A percentile compares a stretch with the other conserved stretches of the same genome.
These are phyloP conservation scores for Parauchenoglanis ngamensis DNA, from an alignment of 2,797 vertebrate genomes.

Conservation along the genomic window DNA sequence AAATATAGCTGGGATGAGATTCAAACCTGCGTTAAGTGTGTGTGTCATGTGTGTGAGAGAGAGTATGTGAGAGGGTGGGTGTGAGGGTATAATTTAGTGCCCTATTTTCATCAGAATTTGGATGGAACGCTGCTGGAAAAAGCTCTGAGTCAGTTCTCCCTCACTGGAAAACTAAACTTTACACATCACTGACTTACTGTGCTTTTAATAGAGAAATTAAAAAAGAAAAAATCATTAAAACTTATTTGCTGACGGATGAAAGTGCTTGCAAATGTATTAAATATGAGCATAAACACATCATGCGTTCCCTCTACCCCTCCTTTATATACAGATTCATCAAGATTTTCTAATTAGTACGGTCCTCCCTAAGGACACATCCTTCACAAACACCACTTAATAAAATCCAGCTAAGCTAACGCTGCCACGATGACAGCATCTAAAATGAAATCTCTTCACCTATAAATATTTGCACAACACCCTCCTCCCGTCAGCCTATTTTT, in stretches of 20 bases:
- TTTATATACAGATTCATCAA: slow-evolving; percentile 22
- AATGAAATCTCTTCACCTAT: slow-evolving; percentile 45
- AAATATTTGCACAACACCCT: slow-evolving; percentile 43
- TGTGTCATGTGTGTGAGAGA: slow-evolving; percentile 1
- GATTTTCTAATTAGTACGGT: slow-evolving; percentile 13
- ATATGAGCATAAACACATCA: slow-evolving; percentile 19
- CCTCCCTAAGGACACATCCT: slow-evolving; percentile 14
- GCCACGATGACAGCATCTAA: slow-evolving; percentile 32
- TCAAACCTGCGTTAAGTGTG: slow-evolving; percentile 25
- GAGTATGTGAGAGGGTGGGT: slow-evolving; percentile 5
- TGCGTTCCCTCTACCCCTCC: not conserved
- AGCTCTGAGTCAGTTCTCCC: slow-evolving; percentile 43
- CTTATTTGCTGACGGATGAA: slow-evolving; percentile 21
- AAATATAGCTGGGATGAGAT: slow-evolving; percentile 27
- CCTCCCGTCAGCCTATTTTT: not conserved
- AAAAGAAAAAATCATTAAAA: slow-evolving; percentile 25
- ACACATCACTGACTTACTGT: slow-evolving; percentile 40
- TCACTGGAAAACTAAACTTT: slow-evolving; percentile 27
- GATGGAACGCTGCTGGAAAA: slow-evolving; percentile 35
- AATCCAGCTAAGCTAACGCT: slow-evolving; percentile 21
- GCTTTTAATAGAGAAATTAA: slow-evolving; percentile 36
- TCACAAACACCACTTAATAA: slow-evolving; percentile 37
- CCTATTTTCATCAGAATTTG: slow-evolving; percentile 49
- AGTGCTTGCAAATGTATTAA: slow-evolving; percentile 22
- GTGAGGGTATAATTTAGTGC: slow-evolving; percentile 25